Evolutionary conservation across 1,140 invertebrate species (phyloP).

Genomic region (Pseudachorutes palmiensis): DNA sequence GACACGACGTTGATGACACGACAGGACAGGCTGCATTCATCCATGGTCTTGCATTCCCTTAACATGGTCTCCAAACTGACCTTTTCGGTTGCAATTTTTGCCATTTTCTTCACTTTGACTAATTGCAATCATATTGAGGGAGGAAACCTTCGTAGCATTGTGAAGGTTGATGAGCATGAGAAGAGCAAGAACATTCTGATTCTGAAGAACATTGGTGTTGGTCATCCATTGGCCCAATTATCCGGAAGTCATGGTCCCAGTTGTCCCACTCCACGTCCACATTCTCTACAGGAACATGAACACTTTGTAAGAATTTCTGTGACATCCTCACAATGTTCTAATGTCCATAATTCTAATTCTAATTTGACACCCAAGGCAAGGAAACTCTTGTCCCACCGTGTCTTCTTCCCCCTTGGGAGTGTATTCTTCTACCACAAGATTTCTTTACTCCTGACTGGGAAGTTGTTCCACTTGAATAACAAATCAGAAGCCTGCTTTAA

Average conservation of each 20-base stretch:
- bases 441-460: neutral
- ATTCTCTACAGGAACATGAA: neutral
- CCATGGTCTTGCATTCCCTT: too few relatives aligned
- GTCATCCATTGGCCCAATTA: too few relatives aligned
- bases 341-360: neutral
- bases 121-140: too few relatives aligned
- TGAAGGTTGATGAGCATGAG: neutral
- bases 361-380: neutral
- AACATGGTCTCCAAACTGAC: too few relatives aligned
- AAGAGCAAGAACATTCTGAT: neutral
- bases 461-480: neutral
- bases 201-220: too few relatives aligned
- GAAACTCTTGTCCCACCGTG: neutral
- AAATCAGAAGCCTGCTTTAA: neutral
- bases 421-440: neutral
- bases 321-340: too few relatives aligned
- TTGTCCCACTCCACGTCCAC: neutral
- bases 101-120: too few relatives aligned
- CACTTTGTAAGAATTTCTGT: neutral
- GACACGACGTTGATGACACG: too few relatives aligned
- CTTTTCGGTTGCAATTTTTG: too few relatives aligned
- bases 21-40: too few relatives aligned
- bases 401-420: neutral
- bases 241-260: too few relatives aligned
- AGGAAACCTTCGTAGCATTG: too few relatives aligned